Evolutionary conservation across 2,797 vertebrate genomes (phyloP).

Genomic region (Chelidonichthys spinosus): DNA sequence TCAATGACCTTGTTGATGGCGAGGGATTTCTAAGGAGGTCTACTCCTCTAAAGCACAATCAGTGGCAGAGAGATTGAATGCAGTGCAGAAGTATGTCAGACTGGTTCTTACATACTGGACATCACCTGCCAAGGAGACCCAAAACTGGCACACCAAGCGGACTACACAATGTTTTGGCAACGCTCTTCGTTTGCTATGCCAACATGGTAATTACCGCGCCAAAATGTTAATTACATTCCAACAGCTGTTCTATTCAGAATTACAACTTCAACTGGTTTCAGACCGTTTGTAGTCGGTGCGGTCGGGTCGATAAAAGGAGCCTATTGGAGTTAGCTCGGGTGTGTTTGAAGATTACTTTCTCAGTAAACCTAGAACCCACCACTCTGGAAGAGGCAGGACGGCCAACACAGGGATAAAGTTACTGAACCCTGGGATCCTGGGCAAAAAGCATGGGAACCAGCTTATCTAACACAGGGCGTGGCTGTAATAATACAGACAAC

Average conservation of each 20-base stretch:
- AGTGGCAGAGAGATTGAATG: constrained; percentile 38
- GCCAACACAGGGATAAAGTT: constrained; percentile 76
- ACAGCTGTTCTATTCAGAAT: constrained; percentile 11
- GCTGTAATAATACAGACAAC: constrained; percentile 70
- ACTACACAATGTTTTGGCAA: constrained; percentile 16
- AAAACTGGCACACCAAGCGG: constrained; percentile 21
- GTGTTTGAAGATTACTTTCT: constrained; percentile 71
- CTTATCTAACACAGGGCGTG: constrained; percentile 57
- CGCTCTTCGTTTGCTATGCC: background rate
- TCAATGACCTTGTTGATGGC: constrained; percentile 68
- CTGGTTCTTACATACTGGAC: background rate
- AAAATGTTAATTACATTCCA: constrained; percentile 23
- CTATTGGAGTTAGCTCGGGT: constrained; percentile 21
- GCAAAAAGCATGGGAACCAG: constrained; percentile 76
- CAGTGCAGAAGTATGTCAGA: background rate
- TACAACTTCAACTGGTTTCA: constrained; percentile 14
- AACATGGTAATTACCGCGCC: background rate
- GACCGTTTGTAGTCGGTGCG: background rate
- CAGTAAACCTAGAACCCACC: constrained; percentile 74
- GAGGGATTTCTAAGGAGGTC: constrained; percentile 21
- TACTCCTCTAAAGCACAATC: constrained; percentile 42
- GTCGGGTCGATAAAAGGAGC: constrained; percentile 33
- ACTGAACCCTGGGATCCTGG: constrained; percentile 72
- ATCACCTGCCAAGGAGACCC: constrained; percentile 13
- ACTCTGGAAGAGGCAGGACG: constrained; percentile 53